phyloP scores from a whole-genome alignment of 1,140 invertebrate species.

The Platorchestia sp. region DNA sequence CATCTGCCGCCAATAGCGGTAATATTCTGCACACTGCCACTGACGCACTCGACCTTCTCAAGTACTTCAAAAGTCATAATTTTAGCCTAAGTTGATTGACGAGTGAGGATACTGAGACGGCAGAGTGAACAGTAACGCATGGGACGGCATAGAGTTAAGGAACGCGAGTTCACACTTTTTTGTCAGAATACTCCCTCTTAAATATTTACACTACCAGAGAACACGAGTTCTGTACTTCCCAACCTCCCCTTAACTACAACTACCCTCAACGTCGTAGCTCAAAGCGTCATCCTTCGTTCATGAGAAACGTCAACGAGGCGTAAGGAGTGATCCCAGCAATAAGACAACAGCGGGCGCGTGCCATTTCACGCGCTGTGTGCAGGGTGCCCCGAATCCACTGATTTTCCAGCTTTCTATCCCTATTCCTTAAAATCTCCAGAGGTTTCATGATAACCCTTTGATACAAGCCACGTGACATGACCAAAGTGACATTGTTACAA shows the following conservation, averaged over 20 bases:
- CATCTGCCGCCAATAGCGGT: slow-evolving; percentile 38
- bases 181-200: not conserved
- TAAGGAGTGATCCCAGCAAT: not conserved
- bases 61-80: not conserved
- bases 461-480: too few relatives aligned
- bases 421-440: too few relatives aligned
- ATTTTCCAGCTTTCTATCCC: too few relatives aligned
- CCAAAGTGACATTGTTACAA: too few relatives aligned
- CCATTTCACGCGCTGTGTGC: too few relatives aligned
- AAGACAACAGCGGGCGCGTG: not conserved
- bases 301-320: not conserved
- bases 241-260: not conserved
- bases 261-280: not conserved
- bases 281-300: not conserved
- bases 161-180: not conserved
- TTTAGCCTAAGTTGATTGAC: not conserved
- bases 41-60: not conserved
- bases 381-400: too few relatives aligned
- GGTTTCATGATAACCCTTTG: too few relatives aligned
- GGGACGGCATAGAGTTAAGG: not conserved
- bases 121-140: too few relatives aligned
- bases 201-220: not conserved
- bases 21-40: not conserved
- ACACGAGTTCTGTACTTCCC: not conserved
- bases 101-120: too few relatives aligned